A percentile compares a stretch with the other conserved stretches of the same genome.
These are phyloP conservation scores for Pyrocephalus nanus DNA, from an alignment of 2,797 vertebrate genomes.

Conservation along the genomic window DNA sequence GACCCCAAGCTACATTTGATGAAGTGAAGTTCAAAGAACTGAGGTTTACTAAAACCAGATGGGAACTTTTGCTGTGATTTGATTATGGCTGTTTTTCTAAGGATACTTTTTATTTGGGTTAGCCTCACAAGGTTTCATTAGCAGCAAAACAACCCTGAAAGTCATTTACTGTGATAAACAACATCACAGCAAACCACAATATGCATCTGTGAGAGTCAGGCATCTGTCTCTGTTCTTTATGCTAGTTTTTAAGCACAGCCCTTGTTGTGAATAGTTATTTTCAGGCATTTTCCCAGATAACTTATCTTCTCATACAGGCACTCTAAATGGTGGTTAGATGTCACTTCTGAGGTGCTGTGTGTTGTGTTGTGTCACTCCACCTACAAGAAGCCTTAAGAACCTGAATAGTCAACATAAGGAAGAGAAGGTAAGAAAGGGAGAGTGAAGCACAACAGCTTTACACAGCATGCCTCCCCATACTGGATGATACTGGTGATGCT, in stretches of 20 bases:
- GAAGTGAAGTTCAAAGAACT: neutral
- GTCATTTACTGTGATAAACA: neutral
- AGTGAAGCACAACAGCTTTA: neutral
- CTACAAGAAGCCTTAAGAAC: neutral
- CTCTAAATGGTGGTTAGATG: neutral
- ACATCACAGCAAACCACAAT: neutral
- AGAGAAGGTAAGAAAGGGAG: neutral
- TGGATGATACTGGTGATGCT: neutral
- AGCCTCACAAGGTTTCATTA: conserved; percentile 4
- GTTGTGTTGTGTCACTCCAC: neutral
- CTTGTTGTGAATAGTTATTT: neutral
- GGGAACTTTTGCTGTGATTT: neutral
- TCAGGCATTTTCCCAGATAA: neutral
- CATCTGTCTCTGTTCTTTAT: neutral
- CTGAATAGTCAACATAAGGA: neutral
- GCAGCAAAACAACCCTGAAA: neutral
- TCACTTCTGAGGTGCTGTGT: neutral
- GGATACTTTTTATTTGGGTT: neutral
- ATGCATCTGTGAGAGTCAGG: neutral
- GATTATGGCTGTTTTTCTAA: neutral
- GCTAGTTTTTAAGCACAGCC: neutral
- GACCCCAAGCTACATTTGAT: neutral
- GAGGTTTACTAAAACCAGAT: neutral
- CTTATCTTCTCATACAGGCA: neutral
- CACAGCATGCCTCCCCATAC: neutral